Evolutionary conservation across 2,888 invertebrate species (phyloP), one percentile per base, ranked within the genome.

Genomic region (Rhamnusium bicolor): DNA sequence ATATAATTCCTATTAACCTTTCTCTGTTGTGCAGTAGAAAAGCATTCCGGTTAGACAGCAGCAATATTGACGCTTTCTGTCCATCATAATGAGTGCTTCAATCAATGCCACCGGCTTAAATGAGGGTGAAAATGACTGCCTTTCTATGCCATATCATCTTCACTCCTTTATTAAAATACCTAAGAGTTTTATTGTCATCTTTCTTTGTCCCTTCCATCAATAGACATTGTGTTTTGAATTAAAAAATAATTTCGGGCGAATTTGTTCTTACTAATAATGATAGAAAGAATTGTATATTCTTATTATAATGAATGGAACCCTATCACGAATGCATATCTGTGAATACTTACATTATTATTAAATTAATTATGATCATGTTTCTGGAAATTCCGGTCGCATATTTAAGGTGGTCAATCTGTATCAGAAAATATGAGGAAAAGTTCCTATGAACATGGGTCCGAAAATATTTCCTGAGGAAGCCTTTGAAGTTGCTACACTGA

Each of bases 31-130:
- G 61, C 60, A 53, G 69, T 47, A 29, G 67, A 67, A 67, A 67
- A 32, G 67, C 67, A 56, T 67, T 67, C 56, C 54, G 56, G 67
- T 67, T 72, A 62, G 69, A 72, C 62, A 69, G 77, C 49, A 73
- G 75, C 63, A 74, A 75, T 78, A 78, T 78, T 75, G 79, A 75
- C 76, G 76, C 72, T 72, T 66, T 78, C 73, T 77, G 79, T 79
- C 79, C 76, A 66, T 79, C 79, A 77, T 75, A 75, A 78, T 78
- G 78, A 77, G 73, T 72, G 71, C 67, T 58, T 78, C 78, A 79
- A 78, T 79, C 79, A 79, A 75, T 76, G 78, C 67, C 76, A 75
- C 56, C 63, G 66, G 69, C 68, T 74, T 53, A 69, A 78, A 78
- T 74, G 76, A 71, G 74, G 60, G 73, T 72, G 75, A 76, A 78